Evolutionary conservation across 2,888 invertebrate genomes (phyloP).

Genomic region (Junonia oenone): DNA sequence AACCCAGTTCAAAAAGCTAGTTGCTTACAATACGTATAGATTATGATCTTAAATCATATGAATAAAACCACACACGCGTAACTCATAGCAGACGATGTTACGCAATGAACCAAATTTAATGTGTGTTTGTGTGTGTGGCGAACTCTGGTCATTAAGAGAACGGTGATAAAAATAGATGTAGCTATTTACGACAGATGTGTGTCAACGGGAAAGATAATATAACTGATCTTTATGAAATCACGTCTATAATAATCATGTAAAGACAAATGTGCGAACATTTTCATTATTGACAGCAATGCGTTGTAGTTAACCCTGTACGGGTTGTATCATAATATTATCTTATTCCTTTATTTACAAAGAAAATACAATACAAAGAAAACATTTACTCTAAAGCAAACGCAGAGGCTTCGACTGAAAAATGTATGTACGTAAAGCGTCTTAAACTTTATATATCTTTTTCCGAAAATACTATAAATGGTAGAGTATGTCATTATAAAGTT

Average conservation of each 20-base stretch:
- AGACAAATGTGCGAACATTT: not conserved
- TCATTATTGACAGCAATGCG: not conserved
- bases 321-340: no score
- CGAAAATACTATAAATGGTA: no score
- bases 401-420: no score
- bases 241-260: not conserved
- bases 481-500: no score
- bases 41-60: not conserved
- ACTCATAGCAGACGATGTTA: constrained; percentile 35
- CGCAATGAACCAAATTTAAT: constrained; percentile 54
- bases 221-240: constrained; percentile 27
- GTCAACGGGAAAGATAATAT: constrained; percentile 66
- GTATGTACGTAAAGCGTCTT: no score
- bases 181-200: constrained; percentile 68
- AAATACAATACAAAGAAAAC: no score
- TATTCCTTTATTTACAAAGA: no score
- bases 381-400: no score
- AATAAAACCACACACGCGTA: constrained; percentile 23
- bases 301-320: not conserved
- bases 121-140: constrained; percentile 34
- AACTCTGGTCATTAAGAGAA: constrained; percentile 63
- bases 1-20: no score
- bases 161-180: constrained; percentile 60
- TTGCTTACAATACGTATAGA: not conserved
- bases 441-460: no score